phyloP scores from a whole-genome alignment of 2,888 invertebrate genomes.

The Bellardia bayeri region DNA sequence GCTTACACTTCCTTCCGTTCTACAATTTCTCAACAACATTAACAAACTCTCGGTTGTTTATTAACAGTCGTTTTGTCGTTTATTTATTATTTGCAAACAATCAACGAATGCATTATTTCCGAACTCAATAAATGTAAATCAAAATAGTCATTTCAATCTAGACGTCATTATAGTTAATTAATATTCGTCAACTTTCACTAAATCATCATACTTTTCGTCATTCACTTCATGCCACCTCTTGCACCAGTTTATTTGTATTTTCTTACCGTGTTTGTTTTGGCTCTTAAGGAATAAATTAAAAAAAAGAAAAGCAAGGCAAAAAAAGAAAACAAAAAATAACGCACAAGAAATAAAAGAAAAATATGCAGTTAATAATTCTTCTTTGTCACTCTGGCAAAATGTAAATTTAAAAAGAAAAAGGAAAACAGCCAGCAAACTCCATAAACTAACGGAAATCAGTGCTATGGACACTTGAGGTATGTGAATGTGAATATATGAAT shows the following conservation, averaged over 20 bases:
- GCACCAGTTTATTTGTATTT: no score
- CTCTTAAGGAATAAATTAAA: slow-evolving; percentile 7
- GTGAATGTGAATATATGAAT: background rate
- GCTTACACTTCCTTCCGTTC: background rate
- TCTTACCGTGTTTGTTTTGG: background rate
- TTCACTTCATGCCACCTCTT: slow-evolving; percentile 4
- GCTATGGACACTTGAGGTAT: slow-evolving; percentile 59
- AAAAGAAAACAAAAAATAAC: background rate
- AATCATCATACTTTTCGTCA: slow-evolving; percentile 42
- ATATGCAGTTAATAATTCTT: slow-evolving; percentile 64
- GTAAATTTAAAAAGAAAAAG: slow-evolving; percentile 38
- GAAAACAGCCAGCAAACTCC: slow-evolving; percentile 1
- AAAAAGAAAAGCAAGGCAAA: no score
- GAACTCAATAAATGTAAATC: slow-evolving; percentile 53
- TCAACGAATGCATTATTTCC: slow-evolving; percentile 41
- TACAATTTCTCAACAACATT: background rate
- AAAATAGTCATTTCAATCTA: slow-evolving; percentile 31
- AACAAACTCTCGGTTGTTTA: background rate
- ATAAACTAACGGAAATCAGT: slow-evolving; percentile 57
- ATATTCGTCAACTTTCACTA: slow-evolving; percentile 45
- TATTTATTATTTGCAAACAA: slow-evolving; percentile 18
- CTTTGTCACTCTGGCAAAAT: slow-evolving; percentile 49
- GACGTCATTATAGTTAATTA: slow-evolving; percentile 45
- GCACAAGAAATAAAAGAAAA: slow-evolving; percentile 28
- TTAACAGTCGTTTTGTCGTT: background rate